phyloP scores from a whole-genome alignment of 2,113 vertebrate genomes.

The Micromys minutus region DNA sequence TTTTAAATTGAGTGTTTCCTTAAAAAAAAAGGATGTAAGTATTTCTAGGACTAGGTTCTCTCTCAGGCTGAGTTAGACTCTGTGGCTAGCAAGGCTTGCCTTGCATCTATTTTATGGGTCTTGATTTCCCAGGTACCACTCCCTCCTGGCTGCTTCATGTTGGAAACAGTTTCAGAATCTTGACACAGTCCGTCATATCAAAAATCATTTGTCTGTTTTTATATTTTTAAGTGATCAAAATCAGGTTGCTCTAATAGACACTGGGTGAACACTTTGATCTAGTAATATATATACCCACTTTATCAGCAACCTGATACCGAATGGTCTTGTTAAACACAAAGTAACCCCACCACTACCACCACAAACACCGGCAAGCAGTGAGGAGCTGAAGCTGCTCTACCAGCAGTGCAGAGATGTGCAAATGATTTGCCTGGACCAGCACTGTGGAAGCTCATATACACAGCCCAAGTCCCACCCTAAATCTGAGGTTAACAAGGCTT shows the following conservation, averaged over 20 bases:
- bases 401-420: background rate
- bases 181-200: constrained; percentile 7
- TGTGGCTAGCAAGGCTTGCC: background rate
- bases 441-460: background rate
- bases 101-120: background rate
- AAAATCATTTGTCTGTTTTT: constrained; percentile 13
- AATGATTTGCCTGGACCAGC: constrained; percentile 26
- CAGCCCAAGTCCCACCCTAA: constrained; percentile 1
- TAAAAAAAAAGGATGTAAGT: background rate
- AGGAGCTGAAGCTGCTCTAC: background rate
- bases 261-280: constrained; percentile 5
- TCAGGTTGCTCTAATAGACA: background rate
- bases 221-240: constrained; percentile 25
- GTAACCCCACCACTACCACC: background rate
- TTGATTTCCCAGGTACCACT: background rate
- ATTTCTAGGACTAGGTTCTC: background rate
- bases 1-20: background rate
- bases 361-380: background rate
- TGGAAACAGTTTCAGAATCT: constrained; percentile 43
- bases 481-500: constrained; percentile 25
- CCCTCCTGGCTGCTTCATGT: constrained; percentile 9
- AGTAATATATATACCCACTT: background rate
- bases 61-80: background rate
- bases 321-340: background rate
- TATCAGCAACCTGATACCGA: background rate